Evolutionary conservation across 2,888 invertebrate genomes (phyloP), one percentile per base, ranked within the genome.

Genomic region (Xanthorhoe spadicearia): DNA sequence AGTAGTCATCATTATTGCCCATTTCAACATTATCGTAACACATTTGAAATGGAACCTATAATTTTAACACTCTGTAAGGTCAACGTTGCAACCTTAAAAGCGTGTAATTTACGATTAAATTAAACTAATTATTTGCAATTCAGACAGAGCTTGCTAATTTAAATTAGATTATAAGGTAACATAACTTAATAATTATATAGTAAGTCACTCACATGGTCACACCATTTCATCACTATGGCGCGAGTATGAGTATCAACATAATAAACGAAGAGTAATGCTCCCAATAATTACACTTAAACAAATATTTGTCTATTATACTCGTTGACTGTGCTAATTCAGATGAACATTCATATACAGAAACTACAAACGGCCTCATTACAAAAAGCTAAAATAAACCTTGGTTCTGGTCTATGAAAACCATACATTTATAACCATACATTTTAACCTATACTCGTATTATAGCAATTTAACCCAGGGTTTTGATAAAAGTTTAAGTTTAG

Each of bases 41-140:
- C 10, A 61, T 61, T 61, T 57, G 51, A 56, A 60, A 64, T 62
- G 52, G 58, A 66, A 70, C 70, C 62, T 70, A 53, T 55, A 68
- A 65, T 66, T 68, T 64, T 59, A 61, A 64, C 64, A 71, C 66
- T 61, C 9, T 35, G 49, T 15, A 46, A 74, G 74, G 72, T 66
- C 71, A 63, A 35, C 32, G 55, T 32, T 23, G 49, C 65, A 56
- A 66, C 66, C 64, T 70, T 65, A 71, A 68, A 63, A 65, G 62
- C 59, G 55, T 72, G 68, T 72, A 72, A 74, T 74, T 71, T 65
- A 61, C 57, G 70, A 71, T 72, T 68, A 56, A 68, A 66, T 74
- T 66, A 72, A 61, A 64, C 67, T 70, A 74, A 74, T 72, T 68
- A 74, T 60, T 64, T 68, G 55, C 60, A 66, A 59, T 69, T 60